Percentiles rank a stretch among this genome's conserved stretches.
phyloP scores from a whole-genome alignment of 2,797 vertebrate genomes.

The Heliangelus exortis region DNA sequence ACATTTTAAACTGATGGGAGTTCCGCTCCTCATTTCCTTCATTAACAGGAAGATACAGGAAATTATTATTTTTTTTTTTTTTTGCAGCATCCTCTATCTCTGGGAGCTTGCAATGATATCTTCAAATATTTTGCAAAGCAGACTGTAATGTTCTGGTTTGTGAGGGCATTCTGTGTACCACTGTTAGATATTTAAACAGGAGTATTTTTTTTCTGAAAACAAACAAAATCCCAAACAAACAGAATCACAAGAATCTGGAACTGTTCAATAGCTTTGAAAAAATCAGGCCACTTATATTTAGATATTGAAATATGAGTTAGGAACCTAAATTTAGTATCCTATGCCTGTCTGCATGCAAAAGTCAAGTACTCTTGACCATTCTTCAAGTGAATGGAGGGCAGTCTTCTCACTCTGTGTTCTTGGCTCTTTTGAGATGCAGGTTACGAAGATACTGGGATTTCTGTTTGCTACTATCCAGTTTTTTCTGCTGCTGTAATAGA shows the following conservation, averaged over 20 bases:
- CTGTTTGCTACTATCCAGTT: neutral
- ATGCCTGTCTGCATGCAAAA: neutral
- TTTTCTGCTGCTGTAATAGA: neutral
- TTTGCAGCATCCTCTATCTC: neutral
- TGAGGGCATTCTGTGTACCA: neutral
- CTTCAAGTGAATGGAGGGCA: neutral
- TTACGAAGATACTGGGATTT: neutral
- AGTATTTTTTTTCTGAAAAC: neutral
- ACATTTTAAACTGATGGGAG: neutral
- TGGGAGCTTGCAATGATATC: neutral
- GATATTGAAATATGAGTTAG: conserved; percentile 1
- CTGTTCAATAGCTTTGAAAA: neutral
- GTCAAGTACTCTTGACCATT: neutral
- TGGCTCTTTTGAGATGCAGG: neutral
- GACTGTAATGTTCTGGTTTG: neutral
- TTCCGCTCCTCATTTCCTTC: neutral
- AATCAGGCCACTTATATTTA: conserved; percentile 23
- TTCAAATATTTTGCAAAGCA: neutral
- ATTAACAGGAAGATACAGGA: neutral
- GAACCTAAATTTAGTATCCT: conserved; percentile 7
- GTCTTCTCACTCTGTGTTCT: neutral
- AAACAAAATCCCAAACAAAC: neutral
- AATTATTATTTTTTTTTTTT: neutral
- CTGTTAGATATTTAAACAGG: neutral
- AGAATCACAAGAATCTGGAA: neutral